A percentile compares a stretch with the other conserved stretches of the same genome.
Evolutionary conservation across 2,888 invertebrate species (phyloP).

Genomic region (Nomada goodeniana): DNA sequence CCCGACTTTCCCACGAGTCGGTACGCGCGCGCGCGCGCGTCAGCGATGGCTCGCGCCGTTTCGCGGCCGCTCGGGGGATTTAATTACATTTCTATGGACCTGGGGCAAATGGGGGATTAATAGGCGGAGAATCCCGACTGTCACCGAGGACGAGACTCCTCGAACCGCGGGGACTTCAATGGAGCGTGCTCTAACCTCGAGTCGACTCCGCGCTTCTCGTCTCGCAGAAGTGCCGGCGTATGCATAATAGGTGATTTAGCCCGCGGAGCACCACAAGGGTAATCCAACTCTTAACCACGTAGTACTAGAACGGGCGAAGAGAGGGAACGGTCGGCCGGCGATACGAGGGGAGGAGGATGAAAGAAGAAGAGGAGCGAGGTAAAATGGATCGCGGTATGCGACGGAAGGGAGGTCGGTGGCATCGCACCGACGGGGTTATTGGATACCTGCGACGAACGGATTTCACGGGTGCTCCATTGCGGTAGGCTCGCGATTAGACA

Average conservation of each 20-base stretch:
- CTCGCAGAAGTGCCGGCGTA: conserved; percentile 66
- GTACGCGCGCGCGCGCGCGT: not conserved
- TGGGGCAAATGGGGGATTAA: conserved; percentile 75
- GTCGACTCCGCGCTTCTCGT: not conserved
- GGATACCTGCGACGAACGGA: conserved; percentile 23
- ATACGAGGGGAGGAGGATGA: not conserved
- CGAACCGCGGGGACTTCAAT: conserved; percentile 41
- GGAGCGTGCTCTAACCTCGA: conserved; percentile 39
- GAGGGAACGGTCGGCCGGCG: not conserved
- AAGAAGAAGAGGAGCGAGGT: not conserved
- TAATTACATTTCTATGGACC: conserved; percentile 78
- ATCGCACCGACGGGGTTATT: not conserved
- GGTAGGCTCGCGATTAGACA: conserved; percentile 6
- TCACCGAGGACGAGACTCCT: conserved; percentile 38
- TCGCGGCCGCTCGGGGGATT: conserved; percentile 73
- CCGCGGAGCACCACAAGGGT: conserved; percentile 65
- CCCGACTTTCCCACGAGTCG: conserved; percentile 67
- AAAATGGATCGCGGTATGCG: conserved; percentile 1
- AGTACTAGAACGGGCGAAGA: conserved; percentile 29
- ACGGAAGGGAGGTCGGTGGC: conserved; percentile 37
- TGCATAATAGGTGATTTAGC: conserved; percentile 81
- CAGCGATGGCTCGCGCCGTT: conserved; percentile 48
- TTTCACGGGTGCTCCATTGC: conserved; percentile 42
- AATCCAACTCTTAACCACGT: conserved; percentile 65
- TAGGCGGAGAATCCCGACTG: conserved; percentile 57